Conservation (phyloP, 1,140 invertebrate species). For the Nomia melanderi region DNA sequence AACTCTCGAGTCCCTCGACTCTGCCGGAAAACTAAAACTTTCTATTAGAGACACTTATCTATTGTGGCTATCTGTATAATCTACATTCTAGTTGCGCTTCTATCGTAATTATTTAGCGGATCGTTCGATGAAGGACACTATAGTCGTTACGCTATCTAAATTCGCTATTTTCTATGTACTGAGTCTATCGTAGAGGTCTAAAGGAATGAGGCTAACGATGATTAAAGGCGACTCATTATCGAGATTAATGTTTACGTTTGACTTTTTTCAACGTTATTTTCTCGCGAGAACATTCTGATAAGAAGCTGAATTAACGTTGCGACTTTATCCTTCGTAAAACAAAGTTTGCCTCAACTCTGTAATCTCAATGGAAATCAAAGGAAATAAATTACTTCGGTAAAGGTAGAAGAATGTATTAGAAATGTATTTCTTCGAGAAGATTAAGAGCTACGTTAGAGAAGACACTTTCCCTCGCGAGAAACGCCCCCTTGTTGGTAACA, state of each 20-base stretch:
- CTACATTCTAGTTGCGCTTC: conserved; percentile 8
- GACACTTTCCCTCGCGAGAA: neutral
- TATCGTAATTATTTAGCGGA: neutral
- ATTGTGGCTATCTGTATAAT: conserved; percentile 9
- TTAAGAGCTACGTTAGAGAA: too few species aligned
- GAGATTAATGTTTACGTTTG: neutral
- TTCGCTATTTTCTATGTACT: neutral
- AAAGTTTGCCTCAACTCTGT: too few species aligned
- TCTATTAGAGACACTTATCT: conserved; percentile 15
- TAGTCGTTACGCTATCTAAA: neutral
- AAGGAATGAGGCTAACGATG: neutral
- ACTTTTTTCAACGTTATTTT: too few species aligned
- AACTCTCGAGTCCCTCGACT: neutral
- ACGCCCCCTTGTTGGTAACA: neutral
- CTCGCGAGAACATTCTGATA: too few species aligned
- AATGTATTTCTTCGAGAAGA: too few species aligned
- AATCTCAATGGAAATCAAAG: too few species aligned
- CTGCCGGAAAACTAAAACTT: conserved; percentile 3
- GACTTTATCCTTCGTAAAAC: too few species aligned
- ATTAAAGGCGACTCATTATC: neutral
- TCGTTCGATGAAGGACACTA: neutral
- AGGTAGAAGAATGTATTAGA: neutral
- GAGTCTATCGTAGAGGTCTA: neutral
- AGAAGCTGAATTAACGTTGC: too few species aligned
- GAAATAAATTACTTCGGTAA: too few species aligned